Conservation (phyloP, 2,888 invertebrate species). For the Beris morrisii region DNA sequence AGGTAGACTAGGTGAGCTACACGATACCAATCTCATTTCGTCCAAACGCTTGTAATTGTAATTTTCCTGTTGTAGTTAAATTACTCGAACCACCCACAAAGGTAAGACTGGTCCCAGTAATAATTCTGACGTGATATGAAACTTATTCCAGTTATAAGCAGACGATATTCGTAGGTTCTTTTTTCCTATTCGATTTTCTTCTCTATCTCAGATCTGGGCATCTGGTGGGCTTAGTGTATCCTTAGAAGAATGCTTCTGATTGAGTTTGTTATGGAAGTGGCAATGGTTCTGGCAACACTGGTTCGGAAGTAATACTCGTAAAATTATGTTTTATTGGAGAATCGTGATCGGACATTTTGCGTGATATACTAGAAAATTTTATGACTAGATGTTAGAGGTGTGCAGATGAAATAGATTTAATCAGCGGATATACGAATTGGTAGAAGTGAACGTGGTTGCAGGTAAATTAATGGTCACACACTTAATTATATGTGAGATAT, state of each 20-base stretch:
- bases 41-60: neutral
- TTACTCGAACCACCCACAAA: conserved; percentile 5
- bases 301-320: conserved; percentile 16
- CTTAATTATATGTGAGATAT: conserved; percentile 17
- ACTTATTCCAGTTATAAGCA: neutral
- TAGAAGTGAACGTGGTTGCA: conserved; percentile 7
- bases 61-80: neutral
- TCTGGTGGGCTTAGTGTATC: conserved; percentile 14
- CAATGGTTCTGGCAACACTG: neutral
- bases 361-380: conserved; percentile 18
- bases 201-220: conserved; percentile 18
- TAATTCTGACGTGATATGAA: conserved; percentile 16
- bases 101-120: neutral
- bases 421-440: conserved; percentile 13
- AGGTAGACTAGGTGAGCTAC: too few relatives aligned
- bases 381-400: conserved; percentile 9
- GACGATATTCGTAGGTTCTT: neutral
- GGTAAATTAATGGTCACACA: conserved; percentile 14
- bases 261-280: conserved; percentile 9
- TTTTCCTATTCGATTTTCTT: too few relatives aligned
- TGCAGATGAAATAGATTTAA: conserved; percentile 1
- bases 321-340: conserved; percentile 35
- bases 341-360: conserved; percentile 31
- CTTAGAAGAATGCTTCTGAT: conserved; percentile 7
- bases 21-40: too few relatives aligned